Conservation (phyloP, 2,888 invertebrate species). For the Coelopa pilipes region DNA sequence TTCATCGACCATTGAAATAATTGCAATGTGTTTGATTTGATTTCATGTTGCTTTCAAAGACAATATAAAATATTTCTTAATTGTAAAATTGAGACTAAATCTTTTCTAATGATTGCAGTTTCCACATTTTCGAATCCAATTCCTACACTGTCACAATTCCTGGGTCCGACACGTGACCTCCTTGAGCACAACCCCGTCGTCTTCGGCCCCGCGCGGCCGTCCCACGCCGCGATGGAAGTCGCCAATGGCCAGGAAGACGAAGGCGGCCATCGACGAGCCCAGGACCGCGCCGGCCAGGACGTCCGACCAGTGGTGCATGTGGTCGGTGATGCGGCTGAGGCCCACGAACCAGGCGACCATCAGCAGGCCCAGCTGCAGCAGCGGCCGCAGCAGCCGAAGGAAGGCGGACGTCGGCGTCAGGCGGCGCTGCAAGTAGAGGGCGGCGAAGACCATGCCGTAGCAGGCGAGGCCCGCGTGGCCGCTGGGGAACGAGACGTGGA, state of each 20-base stretch:
- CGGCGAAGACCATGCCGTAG: constrained; percentile 53
- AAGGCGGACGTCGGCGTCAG: not conserved
- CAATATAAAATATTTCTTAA: too few species aligned
- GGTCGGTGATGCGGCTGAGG: constrained; percentile 90
- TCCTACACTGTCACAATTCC: too few species aligned
- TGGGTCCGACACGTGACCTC: not conserved
- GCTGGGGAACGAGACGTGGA: constrained; percentile 55
- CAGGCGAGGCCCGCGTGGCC: constrained; percentile 54
- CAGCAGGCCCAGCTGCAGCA: constrained; percentile 61
- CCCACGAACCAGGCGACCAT: constrained; percentile 84
- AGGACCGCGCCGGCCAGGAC: constrained; percentile 83
- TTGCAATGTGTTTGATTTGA: too few species aligned
- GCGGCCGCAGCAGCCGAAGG: constrained; percentile 20
- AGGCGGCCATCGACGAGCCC: constrained; percentile 74
- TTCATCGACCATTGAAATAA: too few species aligned
- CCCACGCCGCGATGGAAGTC: not conserved
- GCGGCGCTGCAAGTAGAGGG: constrained; percentile 48
- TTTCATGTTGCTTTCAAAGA: too few species aligned
- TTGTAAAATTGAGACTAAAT: too few species aligned
- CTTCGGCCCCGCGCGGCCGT: constrained; percentile 3
- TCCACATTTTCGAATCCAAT: too few species aligned
- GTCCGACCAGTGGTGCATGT: constrained; percentile 98
- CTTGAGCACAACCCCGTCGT: not conserved
- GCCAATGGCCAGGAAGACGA: constrained; percentile 62
- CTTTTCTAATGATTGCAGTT: too few species aligned